phyloP scores from a whole-genome alignment of 2,113 vertebrate species.

The Zosterops japonicus region DNA sequence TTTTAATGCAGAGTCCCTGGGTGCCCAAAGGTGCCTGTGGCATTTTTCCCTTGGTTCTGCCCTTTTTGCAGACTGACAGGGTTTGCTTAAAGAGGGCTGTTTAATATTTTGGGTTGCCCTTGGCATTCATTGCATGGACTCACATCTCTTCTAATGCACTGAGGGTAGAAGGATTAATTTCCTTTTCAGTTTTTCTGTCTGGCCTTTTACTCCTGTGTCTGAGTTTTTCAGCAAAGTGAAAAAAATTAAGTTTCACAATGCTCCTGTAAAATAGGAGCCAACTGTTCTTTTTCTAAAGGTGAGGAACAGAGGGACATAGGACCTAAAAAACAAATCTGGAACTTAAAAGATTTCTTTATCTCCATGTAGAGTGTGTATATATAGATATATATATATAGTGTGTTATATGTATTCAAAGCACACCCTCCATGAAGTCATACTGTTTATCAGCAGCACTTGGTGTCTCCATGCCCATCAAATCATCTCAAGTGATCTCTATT shows the following conservation, averaged over 20 bases:
- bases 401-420: background rate
- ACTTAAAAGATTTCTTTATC: background rate
- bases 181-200: background rate
- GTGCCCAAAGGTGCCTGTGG: rapidly evolving
- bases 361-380: background rate
- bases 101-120: background rate
- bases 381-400: background rate
- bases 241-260: background rate
- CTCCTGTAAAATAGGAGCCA: background rate
- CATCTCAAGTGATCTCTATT: background rate
- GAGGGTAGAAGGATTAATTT: conserved; percentile 1
- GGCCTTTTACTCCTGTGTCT: background rate
- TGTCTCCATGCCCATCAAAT: background rate
- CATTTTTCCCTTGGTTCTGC: background rate
- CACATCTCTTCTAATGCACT: background rate
- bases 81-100: background rate
- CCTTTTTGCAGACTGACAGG: background rate
- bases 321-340: background rate
- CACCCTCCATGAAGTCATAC: background rate
- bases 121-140: background rate
- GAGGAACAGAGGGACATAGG: background rate
- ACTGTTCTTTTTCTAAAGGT: background rate
- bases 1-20: rapidly evolving
- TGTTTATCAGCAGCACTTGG: background rate
- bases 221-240: background rate